Evolutionary conservation across 2,888 invertebrate species (phyloP).

Genomic region (Ophion ellenae): DNA sequence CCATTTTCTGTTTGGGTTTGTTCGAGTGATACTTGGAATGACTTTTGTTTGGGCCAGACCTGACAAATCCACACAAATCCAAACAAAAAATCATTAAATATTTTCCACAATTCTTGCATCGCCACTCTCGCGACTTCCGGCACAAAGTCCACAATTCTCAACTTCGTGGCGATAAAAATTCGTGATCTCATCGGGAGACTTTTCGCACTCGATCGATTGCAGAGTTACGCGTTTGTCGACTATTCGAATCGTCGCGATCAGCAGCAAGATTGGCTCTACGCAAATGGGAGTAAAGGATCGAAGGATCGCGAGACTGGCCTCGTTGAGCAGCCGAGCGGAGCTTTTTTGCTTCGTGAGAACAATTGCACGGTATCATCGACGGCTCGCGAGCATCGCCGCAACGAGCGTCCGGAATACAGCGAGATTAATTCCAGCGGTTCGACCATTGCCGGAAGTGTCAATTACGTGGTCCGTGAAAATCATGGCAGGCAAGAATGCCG

Average conservation of each 20-base stretch:
- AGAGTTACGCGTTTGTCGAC: conserved; percentile 77
- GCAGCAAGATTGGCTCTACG: conserved; percentile 73
- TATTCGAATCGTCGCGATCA: conserved; percentile 72
- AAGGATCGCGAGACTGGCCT: conserved; percentile 68
- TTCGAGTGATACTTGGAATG: background rate
- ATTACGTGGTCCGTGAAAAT: conserved; percentile 19
- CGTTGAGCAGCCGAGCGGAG: conserved; percentile 65
- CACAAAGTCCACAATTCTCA: no score
- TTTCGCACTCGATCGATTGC: conserved; percentile 39
- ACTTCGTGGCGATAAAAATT: no score
- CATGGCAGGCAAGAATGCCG: background rate
- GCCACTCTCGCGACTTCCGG: no score
- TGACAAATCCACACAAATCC: no score
- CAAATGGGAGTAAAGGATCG: conserved; percentile 51
- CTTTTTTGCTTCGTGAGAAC: conserved; percentile 61
- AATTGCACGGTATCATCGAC: conserved; percentile 47
- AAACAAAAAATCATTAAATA: no score
- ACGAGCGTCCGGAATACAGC: conserved; percentile 26
- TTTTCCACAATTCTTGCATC: no score
- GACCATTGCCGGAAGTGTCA: conserved; percentile 42
- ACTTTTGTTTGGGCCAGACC: background rate
- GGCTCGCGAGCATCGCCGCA: conserved; percentile 6
- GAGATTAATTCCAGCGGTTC: conserved; percentile 41
- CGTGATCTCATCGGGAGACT: no score
- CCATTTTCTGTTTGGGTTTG: background rate